Base-by-base conservation (phyloP, 2,113 vertebrate species). In the Melanocharis versteri region DNA sequence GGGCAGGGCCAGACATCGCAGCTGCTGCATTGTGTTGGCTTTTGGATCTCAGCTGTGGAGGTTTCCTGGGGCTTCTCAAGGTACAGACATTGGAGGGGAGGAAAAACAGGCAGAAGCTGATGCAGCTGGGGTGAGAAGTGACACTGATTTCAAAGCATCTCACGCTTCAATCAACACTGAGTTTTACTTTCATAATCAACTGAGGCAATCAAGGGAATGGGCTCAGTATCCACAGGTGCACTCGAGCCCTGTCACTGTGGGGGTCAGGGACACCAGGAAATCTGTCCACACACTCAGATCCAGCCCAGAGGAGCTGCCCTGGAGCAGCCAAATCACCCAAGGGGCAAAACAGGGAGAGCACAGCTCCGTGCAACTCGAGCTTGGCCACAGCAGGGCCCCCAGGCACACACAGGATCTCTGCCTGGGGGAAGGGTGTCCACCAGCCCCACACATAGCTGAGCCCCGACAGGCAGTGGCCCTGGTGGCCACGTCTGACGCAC, bases 401-500 rank as follows among this genome's bases (percentile, higher is more conserved):
- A 0, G 68, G 24, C n/a, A 47, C 24, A 4, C 0, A 30, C 27
- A 17, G 65, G 44, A 71, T 4, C 35, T 28, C 56, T 60, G 21
- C 78, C 4, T 6, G 19, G 5, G 39, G 27, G 3, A 33, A 33
- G 24, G 27, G 28, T 0, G 0, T 33, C 57, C n/a, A 6, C 15
- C 45, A 48, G 47, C 60, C 58, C 28, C 15, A 5, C 16, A 2
- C 0, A 1, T 40, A 51, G 39, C 64, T 48, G 47, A 80, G 47
- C 69, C 76, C 27, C 0, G 1, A 3, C 21, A 16, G 33, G 60
- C 65, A 62, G 39, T 28, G 27, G 70, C n/a, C 50, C 15, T 1
- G 1, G 14, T 2, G 7, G 65, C n/a, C 7, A 4, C 1, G 0
- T 19, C 24, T 13, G 10, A n/a, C 0, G 1, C 24, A 18, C 4